Conservation (phyloP, 2,113 vertebrate genomes). For the Sylvilagus bachmani region DNA sequence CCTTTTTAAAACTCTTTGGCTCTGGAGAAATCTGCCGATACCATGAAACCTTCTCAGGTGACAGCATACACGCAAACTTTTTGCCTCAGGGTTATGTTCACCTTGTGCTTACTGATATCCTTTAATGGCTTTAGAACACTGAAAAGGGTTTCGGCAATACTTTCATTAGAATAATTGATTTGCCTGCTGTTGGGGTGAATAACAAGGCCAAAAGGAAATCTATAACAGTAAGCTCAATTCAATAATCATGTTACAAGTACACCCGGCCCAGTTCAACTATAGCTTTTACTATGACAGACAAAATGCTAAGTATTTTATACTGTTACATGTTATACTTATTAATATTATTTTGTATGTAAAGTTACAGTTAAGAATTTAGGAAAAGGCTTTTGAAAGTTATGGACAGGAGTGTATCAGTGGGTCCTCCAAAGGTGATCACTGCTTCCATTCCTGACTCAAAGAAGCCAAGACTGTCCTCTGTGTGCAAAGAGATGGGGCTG, state of each 20-base stretch:
- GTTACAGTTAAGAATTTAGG: neutral
- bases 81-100: neutral
- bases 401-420: neutral
- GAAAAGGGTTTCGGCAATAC: neutral
- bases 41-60: neutral
- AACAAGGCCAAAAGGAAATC: neutral
- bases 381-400: conserved; percentile 4
- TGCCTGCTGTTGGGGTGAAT: neutral
- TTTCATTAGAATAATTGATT: neutral
- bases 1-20: neutral
- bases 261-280: too few species aligned
- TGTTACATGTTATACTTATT: neutral
- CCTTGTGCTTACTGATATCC: neutral
- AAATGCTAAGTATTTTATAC: neutral
- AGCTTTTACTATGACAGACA: neutral
- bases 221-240: neutral
- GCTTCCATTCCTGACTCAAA: neutral
- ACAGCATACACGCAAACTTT: neutral
- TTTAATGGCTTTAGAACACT: neutral
- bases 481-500: neutral
- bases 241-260: neutral
- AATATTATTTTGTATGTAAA: conserved; percentile 31
- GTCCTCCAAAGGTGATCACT: neutral
- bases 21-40: neutral
- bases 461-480: neutral